Base-by-base conservation (phyloP, 92 coral and sea anemone genomes). In the Porites evermanni region DNA sequence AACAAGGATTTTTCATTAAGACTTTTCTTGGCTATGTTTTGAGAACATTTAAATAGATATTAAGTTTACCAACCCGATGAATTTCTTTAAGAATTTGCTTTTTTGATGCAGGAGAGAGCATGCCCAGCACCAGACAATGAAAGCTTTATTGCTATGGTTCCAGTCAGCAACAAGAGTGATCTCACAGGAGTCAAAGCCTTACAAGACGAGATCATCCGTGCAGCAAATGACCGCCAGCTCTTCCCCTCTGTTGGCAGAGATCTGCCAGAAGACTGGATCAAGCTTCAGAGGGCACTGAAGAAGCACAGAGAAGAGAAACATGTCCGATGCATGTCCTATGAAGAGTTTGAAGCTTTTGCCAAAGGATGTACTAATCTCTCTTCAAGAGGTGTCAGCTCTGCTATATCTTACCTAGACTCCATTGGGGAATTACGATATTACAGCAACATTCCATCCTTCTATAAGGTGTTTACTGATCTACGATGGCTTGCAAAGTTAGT, bases 191-290 rank as follows among this genome's bases (percentile, higher is more conserved):
- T 95, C 70, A 54, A 64, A 2, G 79, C 32, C 17, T 71, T 97
- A 20, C 91, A 94, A 18, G 51, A 76, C 7, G 99, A 95, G 84
- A 90, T 97, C 69, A 86, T 86, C 21, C 90, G 95, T 66, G 89
- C 87, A 16, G 97, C 97, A 13, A 77, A 88, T 60, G 87, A 93
- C 77, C 61, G 66, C 16, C 81, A 88, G n/a, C 94, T 97, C 56
- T 95, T 93, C 29, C 98, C 98, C 14, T 82, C 77, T 8, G 93
- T 97, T 32, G 97, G 98, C 53, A 86, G 72, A 51, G 89, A 89
- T 64, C 92, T 96, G 38, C 99, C 99, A 18, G 83, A 86, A 77
- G 79, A 89, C 21, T 97, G 98, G 99, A 81, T 97, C 51, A 79
- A 82, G 50, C 81, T 97, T 56, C 95, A 90, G 63, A 47, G 84